Evolutionary conservation across 2,888 invertebrate species (phyloP).

Genomic region (Cheilosia urbana): DNA sequence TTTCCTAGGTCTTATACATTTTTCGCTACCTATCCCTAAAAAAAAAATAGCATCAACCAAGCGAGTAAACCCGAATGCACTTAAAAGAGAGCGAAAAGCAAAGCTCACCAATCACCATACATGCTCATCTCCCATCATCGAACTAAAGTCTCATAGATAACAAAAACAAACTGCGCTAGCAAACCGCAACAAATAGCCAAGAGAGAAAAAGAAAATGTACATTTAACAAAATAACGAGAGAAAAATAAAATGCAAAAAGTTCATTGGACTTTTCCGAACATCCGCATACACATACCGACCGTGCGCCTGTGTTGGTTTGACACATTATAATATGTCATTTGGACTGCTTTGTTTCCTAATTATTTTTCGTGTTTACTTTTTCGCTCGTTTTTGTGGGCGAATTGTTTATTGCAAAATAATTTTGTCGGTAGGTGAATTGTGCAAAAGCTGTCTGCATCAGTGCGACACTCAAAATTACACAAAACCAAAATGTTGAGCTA

Average conservation of each 20-base stretch:
- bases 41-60: background rate
- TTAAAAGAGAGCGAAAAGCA: slow-evolving; percentile 29
- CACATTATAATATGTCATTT: slow-evolving; percentile 34
- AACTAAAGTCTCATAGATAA: slow-evolving; percentile 42
- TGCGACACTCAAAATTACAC: slow-evolving; percentile 32
- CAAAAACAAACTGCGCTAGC: slow-evolving; percentile 18
- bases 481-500: slow-evolving; percentile 44
- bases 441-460: slow-evolving; percentile 59
- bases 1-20: no score
- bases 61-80: background rate
- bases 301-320: slow-evolving; percentile 12
- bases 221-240: slow-evolving; percentile 9
- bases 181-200: background rate
- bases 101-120: slow-evolving; percentile 4
- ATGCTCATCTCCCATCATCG: slow-evolving; percentile 10
- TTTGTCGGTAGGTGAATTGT: slow-evolving; percentile 72
- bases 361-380: slow-evolving; percentile 59
- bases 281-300: slow-evolving; percentile 25
- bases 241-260: slow-evolving; percentile 71
- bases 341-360: slow-evolving; percentile 47
- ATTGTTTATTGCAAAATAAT: slow-evolving; percentile 64
- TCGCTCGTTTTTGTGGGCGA: slow-evolving; percentile 46
- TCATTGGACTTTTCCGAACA: slow-evolving; percentile 74
- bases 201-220: slow-evolving; percentile 35
- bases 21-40: background rate